A percentile compares a stretch with the other conserved stretches of the same genome.
Conservation (phyloP, 2,888 invertebrate genomes). For the Leucophenga maculata region DNA sequence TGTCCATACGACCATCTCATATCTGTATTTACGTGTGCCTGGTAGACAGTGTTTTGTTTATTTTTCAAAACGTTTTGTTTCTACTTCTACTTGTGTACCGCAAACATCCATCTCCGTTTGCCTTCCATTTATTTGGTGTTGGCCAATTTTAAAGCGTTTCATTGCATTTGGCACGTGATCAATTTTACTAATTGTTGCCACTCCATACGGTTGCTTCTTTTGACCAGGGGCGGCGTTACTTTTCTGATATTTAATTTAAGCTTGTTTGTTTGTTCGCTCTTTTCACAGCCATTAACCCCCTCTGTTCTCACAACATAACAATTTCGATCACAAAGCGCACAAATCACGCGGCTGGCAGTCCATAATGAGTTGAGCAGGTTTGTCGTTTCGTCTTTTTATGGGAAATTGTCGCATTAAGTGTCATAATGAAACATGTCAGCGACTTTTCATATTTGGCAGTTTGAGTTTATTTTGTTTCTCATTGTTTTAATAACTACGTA, state of each 20-base stretch:
- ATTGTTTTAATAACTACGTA: background rate
- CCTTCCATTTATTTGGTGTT: background rate
- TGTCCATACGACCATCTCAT: too few species aligned
- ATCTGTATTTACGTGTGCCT: too few species aligned
- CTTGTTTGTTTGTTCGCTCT: conserved; percentile 8
- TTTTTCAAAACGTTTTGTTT: too few species aligned
- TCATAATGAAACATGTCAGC: conserved; percentile 15
- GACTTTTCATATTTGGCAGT: background rate
- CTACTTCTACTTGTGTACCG: too few species aligned
- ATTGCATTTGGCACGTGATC: conserved; percentile 28
- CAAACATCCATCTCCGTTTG: background rate
- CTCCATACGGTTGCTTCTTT: background rate
- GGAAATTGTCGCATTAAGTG: conserved; percentile 12
- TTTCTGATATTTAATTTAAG: background rate
- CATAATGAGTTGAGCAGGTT: background rate
- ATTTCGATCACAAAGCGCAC: background rate
- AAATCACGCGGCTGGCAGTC: background rate
- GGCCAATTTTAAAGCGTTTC: conserved; percentile 10
- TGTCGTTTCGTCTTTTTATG: background rate
- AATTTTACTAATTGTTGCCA: conserved; percentile 25
- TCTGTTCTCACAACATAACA: background rate
- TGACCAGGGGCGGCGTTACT: too few species aligned
- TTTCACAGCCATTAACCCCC: background rate
- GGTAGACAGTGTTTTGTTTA: too few species aligned
- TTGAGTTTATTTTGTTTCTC: background rate